These are phyloP conservation scores for Xenus cinereus DNA, from an alignment of 2,113 vertebrate species.

Conservation along the genomic window DNA sequence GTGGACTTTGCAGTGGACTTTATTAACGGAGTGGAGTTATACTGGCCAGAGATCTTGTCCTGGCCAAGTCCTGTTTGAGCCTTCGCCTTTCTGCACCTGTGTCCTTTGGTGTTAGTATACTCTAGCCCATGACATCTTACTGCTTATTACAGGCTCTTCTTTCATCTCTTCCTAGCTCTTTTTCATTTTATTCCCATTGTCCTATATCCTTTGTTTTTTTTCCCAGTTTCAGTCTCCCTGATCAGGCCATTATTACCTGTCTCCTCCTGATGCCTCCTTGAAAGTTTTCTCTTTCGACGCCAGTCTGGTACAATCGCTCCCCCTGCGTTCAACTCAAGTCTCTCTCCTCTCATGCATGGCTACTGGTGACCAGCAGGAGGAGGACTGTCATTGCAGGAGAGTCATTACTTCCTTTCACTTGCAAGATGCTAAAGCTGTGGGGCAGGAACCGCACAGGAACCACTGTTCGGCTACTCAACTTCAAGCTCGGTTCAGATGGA, in stretches of 20 bases:
- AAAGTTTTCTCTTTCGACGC: neutral
- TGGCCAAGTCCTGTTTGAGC: neutral
- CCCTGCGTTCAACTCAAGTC: fast-evolving
- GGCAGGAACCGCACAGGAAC: neutral
- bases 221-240: neutral
- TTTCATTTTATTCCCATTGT: neutral
- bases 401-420: fast-evolving
- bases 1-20: neutral
- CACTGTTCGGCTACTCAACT: neutral
- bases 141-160: neutral
- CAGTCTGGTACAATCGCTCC: neutral
- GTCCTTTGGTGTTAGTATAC: neutral
- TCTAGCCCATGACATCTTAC: neutral
- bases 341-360: too few relatives aligned
- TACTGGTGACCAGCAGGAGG: neutral
- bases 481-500: neutral
- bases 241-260: neutral
- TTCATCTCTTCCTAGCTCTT: neutral
- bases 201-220: neutral
- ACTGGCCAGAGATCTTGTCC: neutral
- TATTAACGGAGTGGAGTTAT: neutral
- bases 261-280: neutral
- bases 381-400: neutral
- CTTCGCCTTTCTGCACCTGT: neutral
- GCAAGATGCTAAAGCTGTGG: neutral